phyloP scores from a whole-genome alignment of 37 sponge, comb jelly and placozoan genomes.

The Haliclona indistincta region DNA sequence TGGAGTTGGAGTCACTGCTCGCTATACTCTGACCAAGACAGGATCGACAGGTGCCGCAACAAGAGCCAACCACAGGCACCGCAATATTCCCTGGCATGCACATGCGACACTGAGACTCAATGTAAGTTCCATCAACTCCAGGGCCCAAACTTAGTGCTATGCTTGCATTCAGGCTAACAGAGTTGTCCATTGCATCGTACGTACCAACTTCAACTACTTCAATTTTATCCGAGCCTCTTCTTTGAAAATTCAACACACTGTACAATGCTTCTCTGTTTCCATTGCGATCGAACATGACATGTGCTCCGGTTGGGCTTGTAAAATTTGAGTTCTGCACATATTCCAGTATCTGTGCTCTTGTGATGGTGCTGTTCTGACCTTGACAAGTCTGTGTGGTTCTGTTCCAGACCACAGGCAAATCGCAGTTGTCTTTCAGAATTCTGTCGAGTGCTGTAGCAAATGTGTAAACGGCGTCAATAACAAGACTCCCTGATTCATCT shows the following conservation, averaged over 20 bases:
- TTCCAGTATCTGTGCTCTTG: not conserved
- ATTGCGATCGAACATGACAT: conserved; percentile 34
- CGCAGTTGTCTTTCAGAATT: conserved; percentile 54
- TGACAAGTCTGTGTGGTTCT: conserved; percentile 18
- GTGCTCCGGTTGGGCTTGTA: conserved; percentile 12
- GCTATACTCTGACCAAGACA: conserved; percentile 48
- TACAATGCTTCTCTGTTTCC: conserved; percentile 36
- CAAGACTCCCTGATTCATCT: conserved; percentile 41
- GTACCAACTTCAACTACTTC: conserved; percentile 19
- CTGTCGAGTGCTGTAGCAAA: conserved; percentile 57
- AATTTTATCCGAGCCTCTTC: not conserved
- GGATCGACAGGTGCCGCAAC: conserved; percentile 56
- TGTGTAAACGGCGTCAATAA: conserved; percentile 71
- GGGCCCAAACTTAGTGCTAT: conserved; percentile 4
- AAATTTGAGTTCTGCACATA: conserved; percentile 48
- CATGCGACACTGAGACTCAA: conserved; percentile 5
- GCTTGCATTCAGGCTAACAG: not conserved
- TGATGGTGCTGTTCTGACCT: conserved; percentile 2
- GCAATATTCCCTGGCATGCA: not conserved
- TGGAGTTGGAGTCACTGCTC: conserved; percentile 14
- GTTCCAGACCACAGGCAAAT: conserved; percentile 10
- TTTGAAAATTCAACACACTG: conserved; percentile 34
- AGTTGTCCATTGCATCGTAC: conserved; percentile 12
- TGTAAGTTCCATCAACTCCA: conserved; percentile 11
- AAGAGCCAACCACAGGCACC: conserved; percentile 17